phyloP scores from a whole-genome alignment of 2,113 vertebrate genomes.

The Suricata suricatta region DNA sequence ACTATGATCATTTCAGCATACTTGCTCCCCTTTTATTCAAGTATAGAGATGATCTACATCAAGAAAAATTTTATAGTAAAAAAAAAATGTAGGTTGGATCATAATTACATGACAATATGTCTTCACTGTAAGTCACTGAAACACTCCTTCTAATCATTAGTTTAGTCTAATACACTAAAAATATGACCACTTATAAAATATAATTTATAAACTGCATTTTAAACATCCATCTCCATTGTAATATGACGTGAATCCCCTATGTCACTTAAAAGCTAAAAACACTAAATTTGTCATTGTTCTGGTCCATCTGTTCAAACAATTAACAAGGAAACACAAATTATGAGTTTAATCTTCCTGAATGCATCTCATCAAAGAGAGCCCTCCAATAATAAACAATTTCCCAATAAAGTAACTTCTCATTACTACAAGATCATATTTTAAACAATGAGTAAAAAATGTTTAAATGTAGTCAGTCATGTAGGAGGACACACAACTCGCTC shows the following conservation, averaged over 20 bases:
- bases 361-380: background rate
- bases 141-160: background rate
- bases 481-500: background rate
- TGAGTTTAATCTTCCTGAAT: background rate
- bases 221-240: background rate
- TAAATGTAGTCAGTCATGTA: background rate
- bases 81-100: conserved; percentile 37
- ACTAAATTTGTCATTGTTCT: background rate
- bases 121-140: background rate
- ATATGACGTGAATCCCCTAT: background rate
- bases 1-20: background rate
- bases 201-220: background rate
- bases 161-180: background rate
- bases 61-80: conserved; percentile 30
- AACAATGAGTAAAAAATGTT: background rate
- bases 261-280: background rate
- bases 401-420: background rate
- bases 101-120: background rate
- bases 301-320: background rate
- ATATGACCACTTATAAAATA: background rate
- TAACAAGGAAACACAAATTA: conserved; percentile 6
- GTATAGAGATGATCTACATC: background rate
- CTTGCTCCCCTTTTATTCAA: conserved; percentile 12
- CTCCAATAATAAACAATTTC: background rate
- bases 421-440: background rate